A percentile compares a stretch with the other conserved stretches of the same genome.
Conservation (phyloP, 2,888 invertebrate species). For the Andricus quercusramuli region DNA sequence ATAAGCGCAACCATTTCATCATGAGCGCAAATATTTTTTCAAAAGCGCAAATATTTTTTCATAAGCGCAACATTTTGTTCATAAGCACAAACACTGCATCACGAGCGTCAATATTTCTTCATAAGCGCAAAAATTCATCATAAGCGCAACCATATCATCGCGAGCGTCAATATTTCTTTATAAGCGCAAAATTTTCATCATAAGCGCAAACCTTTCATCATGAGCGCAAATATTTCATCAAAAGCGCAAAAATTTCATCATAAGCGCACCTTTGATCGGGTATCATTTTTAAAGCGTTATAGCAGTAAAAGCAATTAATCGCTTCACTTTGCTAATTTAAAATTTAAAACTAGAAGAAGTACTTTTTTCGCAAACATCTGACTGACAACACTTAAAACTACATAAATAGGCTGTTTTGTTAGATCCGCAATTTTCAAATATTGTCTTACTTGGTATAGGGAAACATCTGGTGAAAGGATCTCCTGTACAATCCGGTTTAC, state of each 20-base stretch:
- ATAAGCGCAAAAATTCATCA: neutral
- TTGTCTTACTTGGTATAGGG: constrained; percentile 72
- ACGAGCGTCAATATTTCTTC: too few relatives aligned
- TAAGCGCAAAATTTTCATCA: neutral
- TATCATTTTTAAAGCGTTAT: neutral
- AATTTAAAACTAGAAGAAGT: neutral
- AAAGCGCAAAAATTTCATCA: neutral
- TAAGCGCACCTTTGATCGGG: neutral
- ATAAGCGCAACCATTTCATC: neutral
- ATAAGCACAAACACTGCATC: too few relatives aligned
- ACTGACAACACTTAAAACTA: constrained; percentile 12
- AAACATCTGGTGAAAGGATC: constrained; percentile 85
- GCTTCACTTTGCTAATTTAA: neutral
- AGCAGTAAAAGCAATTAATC: neutral
- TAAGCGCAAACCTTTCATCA: neutral
- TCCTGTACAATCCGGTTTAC: constrained; percentile 83
- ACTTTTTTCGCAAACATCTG: constrained; percentile 11
- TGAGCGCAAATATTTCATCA: neutral
- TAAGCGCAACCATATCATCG: too few relatives aligned
- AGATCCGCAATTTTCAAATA: constrained; percentile 22
- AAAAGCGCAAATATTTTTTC: too few relatives aligned
- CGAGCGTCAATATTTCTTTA: neutral
- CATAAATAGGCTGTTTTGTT: neutral
- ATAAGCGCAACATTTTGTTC: too few relatives aligned
- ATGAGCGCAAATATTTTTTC: too few relatives aligned